These are phyloP conservation scores for Scophthalmus maximus DNA, from an alignment of 2,113 vertebrate genomes.

Conservation along the genomic window DNA sequence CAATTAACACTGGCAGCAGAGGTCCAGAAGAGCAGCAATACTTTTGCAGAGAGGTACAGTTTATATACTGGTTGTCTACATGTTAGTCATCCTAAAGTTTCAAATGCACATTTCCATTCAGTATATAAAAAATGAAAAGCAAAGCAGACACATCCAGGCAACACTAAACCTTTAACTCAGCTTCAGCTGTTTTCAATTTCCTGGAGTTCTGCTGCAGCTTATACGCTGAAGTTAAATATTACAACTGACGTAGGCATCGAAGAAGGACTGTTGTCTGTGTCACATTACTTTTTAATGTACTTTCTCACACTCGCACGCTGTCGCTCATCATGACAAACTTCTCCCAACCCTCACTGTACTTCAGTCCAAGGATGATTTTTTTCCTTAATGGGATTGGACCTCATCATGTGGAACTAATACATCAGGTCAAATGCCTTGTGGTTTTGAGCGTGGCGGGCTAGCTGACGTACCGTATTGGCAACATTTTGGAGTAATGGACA, in stretches of 20 bases:
- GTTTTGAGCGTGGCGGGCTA: no score
- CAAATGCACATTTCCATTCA: not conserved
- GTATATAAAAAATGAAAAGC: not conserved
- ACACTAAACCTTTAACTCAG: not conserved
- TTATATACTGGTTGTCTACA: not conserved
- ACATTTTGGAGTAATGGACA: no score
- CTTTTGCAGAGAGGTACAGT: no score
- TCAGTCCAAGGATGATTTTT: not conserved
- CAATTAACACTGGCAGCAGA: no score
- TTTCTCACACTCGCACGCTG: conserved; percentile 1
- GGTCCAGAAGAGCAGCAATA: no score
- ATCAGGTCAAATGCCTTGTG: no score
- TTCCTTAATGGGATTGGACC: conserved; percentile 3
- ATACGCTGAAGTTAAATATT: not conserved
- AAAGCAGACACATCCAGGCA: not conserved
- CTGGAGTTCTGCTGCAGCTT: not conserved
- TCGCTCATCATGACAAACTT: not conserved
- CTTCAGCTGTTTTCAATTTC: not conserved
- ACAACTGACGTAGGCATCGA: conserved; percentile 15
- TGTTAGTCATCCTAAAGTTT: not conserved
- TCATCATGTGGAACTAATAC: conserved; percentile 8
- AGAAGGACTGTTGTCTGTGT: conserved; percentile 34
- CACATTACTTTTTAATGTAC: conserved; percentile 23
- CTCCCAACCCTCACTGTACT: not conserved
- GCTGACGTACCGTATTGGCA: no score